Evolutionary conservation across 1,140 invertebrate genomes (phyloP), one percentile per base, ranked within the genome.

Genomic region (Caenorhabditis latens): DNA sequence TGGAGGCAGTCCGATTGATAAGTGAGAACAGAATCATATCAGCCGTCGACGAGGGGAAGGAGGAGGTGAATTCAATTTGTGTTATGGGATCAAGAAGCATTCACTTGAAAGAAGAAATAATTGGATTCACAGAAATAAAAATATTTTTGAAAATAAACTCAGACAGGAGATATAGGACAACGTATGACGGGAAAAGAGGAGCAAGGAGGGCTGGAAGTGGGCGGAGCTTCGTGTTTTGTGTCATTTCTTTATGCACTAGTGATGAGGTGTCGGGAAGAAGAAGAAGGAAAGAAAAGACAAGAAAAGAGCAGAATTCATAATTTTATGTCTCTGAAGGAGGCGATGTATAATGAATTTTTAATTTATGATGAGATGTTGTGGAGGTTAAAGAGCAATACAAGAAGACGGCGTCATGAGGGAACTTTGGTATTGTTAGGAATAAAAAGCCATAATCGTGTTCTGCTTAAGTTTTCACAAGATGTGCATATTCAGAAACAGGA

Each of bases 21-120:
- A 71, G 65, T 46, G 65, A 71, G 46, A 71, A 71, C 11, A 71
- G 19, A n/a, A 71, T 71, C 65, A 71, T 71, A 19, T 71, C 65
- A 19, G 65, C 65, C 16, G 65, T 8, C 13, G 65, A 43, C 5
- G 13, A 19, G 40, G 65, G n/a, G 14, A 9, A 11, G 21, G 21
- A 7, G 8, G 4, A 9, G 8, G 61, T 6, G 24, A 71, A 71
- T 46, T 43, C 40, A 71, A 71, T 71, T 71, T 13, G 65, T 19
- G 13, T 11, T n/a, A 43, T 71, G 46, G 65, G 46, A 46, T 71
- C 65, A 71, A 71, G 42, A 46, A 71, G 65, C 65, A 71, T 71
- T 71, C 65, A 71, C 21, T 32, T 71, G 43, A 14, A 32, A 19
- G 5, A 67, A 67, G 4, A 43, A 42, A 11, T 65, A 8, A 13